Evolutionary conservation across 2,888 invertebrate genomes (phyloP).

Genomic region (Branchellion lobata): DNA sequence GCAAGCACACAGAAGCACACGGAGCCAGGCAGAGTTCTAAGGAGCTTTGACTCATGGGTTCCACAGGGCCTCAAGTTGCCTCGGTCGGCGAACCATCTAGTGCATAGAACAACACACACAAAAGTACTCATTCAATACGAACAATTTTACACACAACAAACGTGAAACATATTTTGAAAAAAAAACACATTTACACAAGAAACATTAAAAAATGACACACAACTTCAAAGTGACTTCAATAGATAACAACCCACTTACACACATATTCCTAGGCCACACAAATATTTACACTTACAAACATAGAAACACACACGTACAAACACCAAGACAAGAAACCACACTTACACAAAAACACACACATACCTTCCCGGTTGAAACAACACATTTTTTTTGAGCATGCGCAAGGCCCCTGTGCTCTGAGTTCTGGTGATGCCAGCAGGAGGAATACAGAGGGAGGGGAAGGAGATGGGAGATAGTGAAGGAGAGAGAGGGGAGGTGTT

Average conservation of each 20-base stretch:
- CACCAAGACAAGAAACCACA: neutral
- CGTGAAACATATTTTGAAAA: too few relatives aligned
- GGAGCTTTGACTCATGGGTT: too few relatives aligned
- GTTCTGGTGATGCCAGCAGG: constrained; percentile 29
- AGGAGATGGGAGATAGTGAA: constrained; percentile 11
- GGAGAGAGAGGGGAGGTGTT: neutral
- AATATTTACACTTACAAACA: neutral
- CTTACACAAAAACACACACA: neutral
- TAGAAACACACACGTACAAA: neutral
- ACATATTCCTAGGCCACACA: too few relatives aligned
- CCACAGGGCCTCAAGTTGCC: too few relatives aligned
- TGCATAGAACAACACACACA: too few relatives aligned
- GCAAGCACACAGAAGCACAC: too few relatives aligned
- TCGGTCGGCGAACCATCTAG: too few relatives aligned
- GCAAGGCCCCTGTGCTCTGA: constrained; percentile 30
- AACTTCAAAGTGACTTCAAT: neutral
- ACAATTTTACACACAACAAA: too few relatives aligned
- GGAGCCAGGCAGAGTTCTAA: too few relatives aligned
- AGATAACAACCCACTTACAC: too few relatives aligned
- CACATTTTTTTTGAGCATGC: constrained; percentile 17
- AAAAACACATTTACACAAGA: neutral
- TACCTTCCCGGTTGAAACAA: neutral
- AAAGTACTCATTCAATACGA: too few relatives aligned
- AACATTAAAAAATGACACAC: neutral
- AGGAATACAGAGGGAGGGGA: neutral